Base-by-base conservation (phyloP, 2,888 invertebrate genomes). In the Tenodera sinensis region DNA sequence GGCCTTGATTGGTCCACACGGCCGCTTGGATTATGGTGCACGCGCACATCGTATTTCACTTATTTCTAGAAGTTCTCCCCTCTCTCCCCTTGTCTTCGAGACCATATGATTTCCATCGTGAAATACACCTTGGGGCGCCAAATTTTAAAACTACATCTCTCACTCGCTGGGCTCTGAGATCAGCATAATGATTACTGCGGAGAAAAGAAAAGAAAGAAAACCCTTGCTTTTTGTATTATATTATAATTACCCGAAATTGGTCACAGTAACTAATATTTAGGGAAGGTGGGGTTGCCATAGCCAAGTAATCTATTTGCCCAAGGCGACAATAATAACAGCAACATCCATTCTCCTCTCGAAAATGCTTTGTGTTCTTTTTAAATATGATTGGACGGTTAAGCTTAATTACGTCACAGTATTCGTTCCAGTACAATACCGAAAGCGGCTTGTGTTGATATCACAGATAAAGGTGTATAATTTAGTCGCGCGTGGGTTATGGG, bases 231-330 rank as follows among this genome's bases (percentile, higher is more conserved):
- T 71, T 71, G 54, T 71, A 71, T 71, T 28, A 83, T 87, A 87
- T 87, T 83, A 87, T 87, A 87, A 87, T 87, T 87, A 83, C 83
- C 28, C 81, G 87, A 42, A 87, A 87, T 87, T 83, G 87, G 87
- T 83, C 87, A 83, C 83, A 87, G 87, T 30, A 34, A 82, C 81
- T 87, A 82, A 28, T 14, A 83, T 71, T 71, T 86, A 81, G 20
- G 86, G 28, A 86, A 42, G 28, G 27, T 12, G 86, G 28, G 54
- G 54, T 71, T 71, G 54, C 54, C 54, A 71, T 25, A 71, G 6
- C 54, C 54, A 71, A 71, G 54, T 71, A 71, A 71, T 71, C 54
- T 71, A 71, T 71, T 71, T 71, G 54, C 54, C 54, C 54, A 20
- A 25, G 54, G 54, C 54, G 54, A 71, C 54, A 71, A 71, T 71